Conservation (phyloP, 35 echinoderm and acorn worm genomes). For the Heliocidaris erythrogramma region DNA sequence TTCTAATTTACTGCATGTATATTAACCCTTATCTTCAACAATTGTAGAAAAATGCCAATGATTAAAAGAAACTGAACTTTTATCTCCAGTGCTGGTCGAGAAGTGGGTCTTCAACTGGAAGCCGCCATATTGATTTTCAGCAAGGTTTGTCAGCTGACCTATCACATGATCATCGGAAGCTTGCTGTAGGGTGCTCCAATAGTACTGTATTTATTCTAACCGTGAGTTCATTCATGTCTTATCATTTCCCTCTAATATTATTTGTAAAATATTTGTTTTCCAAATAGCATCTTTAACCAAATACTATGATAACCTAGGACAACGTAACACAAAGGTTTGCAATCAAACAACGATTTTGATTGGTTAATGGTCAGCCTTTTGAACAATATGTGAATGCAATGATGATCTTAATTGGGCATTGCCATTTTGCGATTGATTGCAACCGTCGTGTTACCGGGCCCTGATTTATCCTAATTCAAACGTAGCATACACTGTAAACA, state of each 20-base stretch:
- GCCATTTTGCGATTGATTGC: no score
- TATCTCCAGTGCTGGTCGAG: slow-evolving; percentile 29
- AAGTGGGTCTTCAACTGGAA: not conserved
- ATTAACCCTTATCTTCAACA: not conserved
- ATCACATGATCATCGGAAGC: slow-evolving; percentile 12
- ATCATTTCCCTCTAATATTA: not conserved
- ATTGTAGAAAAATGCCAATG: not conserved
- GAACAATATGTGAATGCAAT: no score
- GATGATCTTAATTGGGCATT: no score
- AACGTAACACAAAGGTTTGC: no score
- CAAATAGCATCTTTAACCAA: no score
- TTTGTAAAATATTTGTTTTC: slow-evolving; percentile 10
- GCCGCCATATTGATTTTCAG: not conserved
- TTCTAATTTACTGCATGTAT: not conserved
- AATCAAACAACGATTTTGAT: no score
- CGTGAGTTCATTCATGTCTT: not conserved
- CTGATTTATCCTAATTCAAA: no score
- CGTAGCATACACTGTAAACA: no score
- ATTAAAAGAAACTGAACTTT: not conserved
- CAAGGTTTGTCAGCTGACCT: slow-evolving; percentile 32
- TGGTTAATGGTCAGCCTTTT: no score
- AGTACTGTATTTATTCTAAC: not conserved
- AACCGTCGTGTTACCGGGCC: no score
- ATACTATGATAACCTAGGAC: no score
- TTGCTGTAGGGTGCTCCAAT: slow-evolving; percentile 44